These are phyloP conservation scores for Zeuzera pyrina DNA, from an alignment of 2,888 invertebrate genomes.

Conservation along the genomic window DNA sequence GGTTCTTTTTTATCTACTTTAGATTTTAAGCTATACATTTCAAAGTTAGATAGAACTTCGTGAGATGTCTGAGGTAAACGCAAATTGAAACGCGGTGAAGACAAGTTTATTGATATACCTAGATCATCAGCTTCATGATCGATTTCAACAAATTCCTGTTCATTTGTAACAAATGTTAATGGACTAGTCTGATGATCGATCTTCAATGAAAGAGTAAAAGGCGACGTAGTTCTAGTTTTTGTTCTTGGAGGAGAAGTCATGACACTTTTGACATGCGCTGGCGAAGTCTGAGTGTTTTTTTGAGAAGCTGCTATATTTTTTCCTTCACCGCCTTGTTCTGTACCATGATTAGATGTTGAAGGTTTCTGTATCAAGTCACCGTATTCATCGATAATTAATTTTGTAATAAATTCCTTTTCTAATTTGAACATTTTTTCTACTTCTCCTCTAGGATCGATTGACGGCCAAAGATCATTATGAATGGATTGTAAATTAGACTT, in stretches of 20 bases:
- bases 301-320: slow-evolving; percentile 39
- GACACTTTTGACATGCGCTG: slow-evolving; percentile 50
- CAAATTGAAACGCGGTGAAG: slow-evolving; percentile 56
- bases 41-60: slow-evolving; percentile 46
- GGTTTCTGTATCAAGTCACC: slow-evolving; percentile 52
- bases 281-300: slow-evolving; percentile 64
- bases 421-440: slow-evolving; percentile 51
- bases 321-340: slow-evolving; percentile 16
- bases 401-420: slow-evolving; percentile 61
- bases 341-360: slow-evolving; percentile 36
- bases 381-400: slow-evolving; percentile 55
- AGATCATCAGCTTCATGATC: slow-evolving; percentile 32
- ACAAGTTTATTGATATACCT: slow-evolving; percentile 52
- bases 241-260: slow-evolving; percentile 62
- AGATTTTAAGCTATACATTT: slow-evolving; percentile 12
- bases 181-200: slow-evolving; percentile 56
- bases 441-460: slow-evolving; percentile 45
- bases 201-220: slow-evolving; percentile 32
- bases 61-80: slow-evolving; percentile 47
- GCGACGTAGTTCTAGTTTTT: slow-evolving; percentile 60
- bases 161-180: slow-evolving; percentile 25
- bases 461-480: slow-evolving; percentile 52
- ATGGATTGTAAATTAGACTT: slow-evolving; percentile 40
- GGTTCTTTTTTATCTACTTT: slow-evolving; percentile 7
- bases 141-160: slow-evolving; percentile 25